Percentiles rank a stretch among this genome's conserved stretches.
phyloP scores from a whole-genome alignment of 2,888 invertebrate genomes.

The Carabus problematicus region DNA sequence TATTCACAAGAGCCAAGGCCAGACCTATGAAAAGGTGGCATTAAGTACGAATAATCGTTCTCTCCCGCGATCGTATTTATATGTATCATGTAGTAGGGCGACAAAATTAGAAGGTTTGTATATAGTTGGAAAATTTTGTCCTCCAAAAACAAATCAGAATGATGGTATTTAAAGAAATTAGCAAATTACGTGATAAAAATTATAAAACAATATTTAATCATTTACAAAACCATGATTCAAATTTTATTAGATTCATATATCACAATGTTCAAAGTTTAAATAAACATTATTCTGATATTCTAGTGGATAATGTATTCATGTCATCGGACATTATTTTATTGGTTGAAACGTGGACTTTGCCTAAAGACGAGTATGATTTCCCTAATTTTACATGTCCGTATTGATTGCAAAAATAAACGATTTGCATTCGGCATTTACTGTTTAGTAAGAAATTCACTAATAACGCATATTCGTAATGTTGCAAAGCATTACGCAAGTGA shows the following conservation, averaged over 20 bases:
- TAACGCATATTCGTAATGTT: background rate
- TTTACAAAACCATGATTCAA: background rate
- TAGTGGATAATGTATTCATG: background rate
- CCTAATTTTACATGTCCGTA: background rate
- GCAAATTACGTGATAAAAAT: background rate
- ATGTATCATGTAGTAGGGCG: constrained; percentile 3
- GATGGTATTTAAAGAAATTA: constrained; percentile 3
- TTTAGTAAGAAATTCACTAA: background rate
- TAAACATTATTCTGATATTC: constrained; percentile 4
- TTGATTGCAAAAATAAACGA: background rate
- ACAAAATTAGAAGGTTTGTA: background rate
- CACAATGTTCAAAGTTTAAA: constrained; percentile 10
- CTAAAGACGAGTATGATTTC: constrained; percentile 1
- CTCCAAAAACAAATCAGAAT: background rate
- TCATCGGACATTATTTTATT: background rate
- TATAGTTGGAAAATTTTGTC: constrained; percentile 7
- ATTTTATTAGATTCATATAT: background rate
- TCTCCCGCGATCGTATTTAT: background rate
- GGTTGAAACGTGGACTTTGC: constrained; percentile 10
- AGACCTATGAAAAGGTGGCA: constrained; percentile 35
- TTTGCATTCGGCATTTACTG: background rate
- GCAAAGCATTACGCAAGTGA: background rate
- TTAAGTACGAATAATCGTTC: background rate
- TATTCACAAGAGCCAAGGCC: constrained; percentile 46
- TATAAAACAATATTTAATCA: background rate